These are phyloP conservation scores for Grus americana DNA, from an alignment of 2,113 vertebrate species.

Conservation along the genomic window DNA sequence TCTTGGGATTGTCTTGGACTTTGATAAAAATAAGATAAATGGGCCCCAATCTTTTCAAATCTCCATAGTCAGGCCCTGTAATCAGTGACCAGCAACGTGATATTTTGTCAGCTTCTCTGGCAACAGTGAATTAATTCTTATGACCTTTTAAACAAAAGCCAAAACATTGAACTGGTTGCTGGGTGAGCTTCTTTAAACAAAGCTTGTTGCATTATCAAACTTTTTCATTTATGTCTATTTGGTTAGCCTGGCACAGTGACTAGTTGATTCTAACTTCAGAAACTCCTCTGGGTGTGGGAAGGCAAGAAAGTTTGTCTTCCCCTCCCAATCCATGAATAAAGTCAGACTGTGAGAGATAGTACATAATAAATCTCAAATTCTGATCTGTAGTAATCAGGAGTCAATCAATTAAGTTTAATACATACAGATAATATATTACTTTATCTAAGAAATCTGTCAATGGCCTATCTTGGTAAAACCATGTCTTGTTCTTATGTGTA, in stretches of 20 bases:
- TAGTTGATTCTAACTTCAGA: neutral
- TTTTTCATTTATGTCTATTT: neutral
- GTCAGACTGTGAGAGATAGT: neutral
- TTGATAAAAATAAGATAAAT: neutral
- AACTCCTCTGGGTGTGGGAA: neutral
- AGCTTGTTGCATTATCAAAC: neutral
- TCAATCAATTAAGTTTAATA: neutral
- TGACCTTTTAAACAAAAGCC: neutral
- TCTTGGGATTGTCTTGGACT: neutral
- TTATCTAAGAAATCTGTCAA: neutral
- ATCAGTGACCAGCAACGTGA: neutral
- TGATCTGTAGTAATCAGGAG: neutral
- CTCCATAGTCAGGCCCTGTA: neutral
- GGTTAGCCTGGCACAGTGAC: neutral
- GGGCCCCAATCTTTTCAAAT: neutral
- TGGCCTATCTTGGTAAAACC: accelerated
- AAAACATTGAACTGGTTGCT: neutral
- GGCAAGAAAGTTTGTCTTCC: neutral
- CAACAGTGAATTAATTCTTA: neutral
- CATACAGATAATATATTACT: neutral
- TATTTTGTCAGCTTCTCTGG: neutral
- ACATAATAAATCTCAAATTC: neutral
- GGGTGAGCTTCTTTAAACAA: neutral
- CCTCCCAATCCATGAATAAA: neutral
- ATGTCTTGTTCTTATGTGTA: neutral